Conservation (phyloP, 1,140 invertebrate genomes). For the Drosophila jambulina region DNA sequence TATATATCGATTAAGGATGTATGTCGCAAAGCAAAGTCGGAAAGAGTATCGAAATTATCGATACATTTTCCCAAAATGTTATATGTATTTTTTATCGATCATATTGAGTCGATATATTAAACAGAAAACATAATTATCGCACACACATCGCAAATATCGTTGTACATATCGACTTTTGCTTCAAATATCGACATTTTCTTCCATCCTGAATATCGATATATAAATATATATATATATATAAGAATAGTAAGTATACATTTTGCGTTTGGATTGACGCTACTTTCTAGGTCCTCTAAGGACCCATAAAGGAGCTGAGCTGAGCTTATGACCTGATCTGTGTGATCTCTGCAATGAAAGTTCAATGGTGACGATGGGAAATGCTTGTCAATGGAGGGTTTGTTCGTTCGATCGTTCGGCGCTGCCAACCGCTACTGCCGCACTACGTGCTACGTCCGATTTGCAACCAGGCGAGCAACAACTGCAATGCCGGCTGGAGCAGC, state of each 20-base stretch:
- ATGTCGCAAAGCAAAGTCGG: background rate
- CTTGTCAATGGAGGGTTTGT: slow-evolving; percentile 5
- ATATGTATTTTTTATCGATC: background rate
- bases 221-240: background rate
- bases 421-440: slow-evolving; percentile 77
- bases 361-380: background rate
- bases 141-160: background rate
- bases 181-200: background rate
- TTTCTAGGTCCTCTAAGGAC: background rate
- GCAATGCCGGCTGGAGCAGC: slow-evolving; percentile 84
- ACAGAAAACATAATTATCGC: background rate
- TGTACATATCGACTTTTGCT: background rate
- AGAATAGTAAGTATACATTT: slow-evolving; percentile 10
- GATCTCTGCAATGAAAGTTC: slow-evolving; percentile 4
- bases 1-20: background rate
- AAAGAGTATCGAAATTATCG: no score
- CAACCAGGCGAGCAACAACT: slow-evolving; percentile 84
- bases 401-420: slow-evolving; percentile 50
- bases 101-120: background rate
- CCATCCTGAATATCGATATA: background rate
- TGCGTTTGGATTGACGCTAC: background rate
- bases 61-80: background rate
- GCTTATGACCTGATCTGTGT: background rate
- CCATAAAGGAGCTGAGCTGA: background rate
- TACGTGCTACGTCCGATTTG: slow-evolving; percentile 84